Evolutionary conservation across 2,113 vertebrate genomes (phyloP).

Genomic region (Chrysemys picta): DNA sequence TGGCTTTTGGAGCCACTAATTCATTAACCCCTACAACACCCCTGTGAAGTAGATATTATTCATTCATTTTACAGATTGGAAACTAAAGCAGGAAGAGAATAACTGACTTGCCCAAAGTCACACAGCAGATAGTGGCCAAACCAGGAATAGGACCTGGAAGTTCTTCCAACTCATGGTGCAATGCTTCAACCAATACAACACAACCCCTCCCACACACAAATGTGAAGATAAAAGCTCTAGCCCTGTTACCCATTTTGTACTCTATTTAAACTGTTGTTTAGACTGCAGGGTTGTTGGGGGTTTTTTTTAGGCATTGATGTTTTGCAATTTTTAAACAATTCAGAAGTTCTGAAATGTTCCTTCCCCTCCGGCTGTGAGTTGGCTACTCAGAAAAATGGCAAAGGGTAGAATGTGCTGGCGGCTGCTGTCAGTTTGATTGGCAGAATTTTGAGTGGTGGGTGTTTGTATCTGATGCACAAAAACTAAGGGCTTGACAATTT

Average conservation of each 20-base stretch:
- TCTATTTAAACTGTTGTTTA: neutral
- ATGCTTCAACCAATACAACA: neutral
- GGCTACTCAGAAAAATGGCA: neutral
- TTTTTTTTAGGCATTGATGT: neutral
- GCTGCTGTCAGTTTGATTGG: neutral
- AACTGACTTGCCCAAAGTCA: neutral
- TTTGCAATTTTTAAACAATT: neutral
- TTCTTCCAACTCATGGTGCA: neutral
- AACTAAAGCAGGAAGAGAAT: neutral
- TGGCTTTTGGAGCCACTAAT: neutral
- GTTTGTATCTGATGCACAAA: neutral
- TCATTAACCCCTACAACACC: neutral
- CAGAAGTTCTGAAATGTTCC: neutral
- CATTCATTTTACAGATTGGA: neutral
- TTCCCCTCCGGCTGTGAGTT: neutral
- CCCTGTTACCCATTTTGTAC: neutral
- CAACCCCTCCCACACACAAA: neutral
- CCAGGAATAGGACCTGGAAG: neutral
- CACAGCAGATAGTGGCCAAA: neutral
- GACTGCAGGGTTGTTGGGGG: neutral
- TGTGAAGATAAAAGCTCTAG: neutral
- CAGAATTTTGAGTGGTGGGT: neutral
- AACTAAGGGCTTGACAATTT: neutral
- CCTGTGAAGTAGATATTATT: neutral
- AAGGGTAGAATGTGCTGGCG: neutral